These are phyloP conservation scores for Temnothorax rugatulus DNA, from an alignment of 2,888 invertebrate genomes.

Conservation along the genomic window DNA sequence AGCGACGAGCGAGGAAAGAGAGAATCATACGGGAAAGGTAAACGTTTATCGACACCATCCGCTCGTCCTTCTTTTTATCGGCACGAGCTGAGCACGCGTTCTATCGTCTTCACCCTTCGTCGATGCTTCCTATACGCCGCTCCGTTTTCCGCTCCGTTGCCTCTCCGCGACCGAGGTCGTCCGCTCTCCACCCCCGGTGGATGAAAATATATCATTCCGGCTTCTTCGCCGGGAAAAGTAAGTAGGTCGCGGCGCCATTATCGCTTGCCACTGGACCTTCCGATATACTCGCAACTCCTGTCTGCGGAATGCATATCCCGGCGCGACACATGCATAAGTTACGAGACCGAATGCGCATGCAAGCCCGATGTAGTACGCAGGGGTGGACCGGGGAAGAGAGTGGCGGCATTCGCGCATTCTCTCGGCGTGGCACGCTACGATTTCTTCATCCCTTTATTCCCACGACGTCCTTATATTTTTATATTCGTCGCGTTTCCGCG, in stretches of 20 bases:
- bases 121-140: conserved; percentile 20
- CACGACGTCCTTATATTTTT: conserved; percentile 53
- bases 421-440: conserved; percentile 22
- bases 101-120: conserved; percentile 62
- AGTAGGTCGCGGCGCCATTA: conserved; percentile 76
- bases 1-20: not conserved
- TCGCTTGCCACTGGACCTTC: conserved; percentile 72
- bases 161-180: not conserved
- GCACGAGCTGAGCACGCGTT: conserved; percentile 35
- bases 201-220: conserved; percentile 70
- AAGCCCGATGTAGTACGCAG: not conserved
- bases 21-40: conserved; percentile 58
- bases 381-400: not conserved
- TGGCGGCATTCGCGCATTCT: conserved; percentile 1
- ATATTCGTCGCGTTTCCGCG: conserved; percentile 35
- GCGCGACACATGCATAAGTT: conserved; percentile 30
- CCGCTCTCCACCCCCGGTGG: not conserved
- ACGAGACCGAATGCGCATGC: conserved; percentile 34
- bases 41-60: conserved; percentile 71
- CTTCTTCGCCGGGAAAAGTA: conserved; percentile 66
- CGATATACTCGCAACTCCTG: conserved; percentile 31
- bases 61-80: conserved; percentile 71
- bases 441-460: conserved; percentile 59
- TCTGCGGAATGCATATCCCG: conserved; percentile 14
- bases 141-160: conserved; percentile 38